Evolutionary conservation across 2,797 vertebrate species (phyloP).

Genomic region (Otolemur crassicaudatus): DNA sequence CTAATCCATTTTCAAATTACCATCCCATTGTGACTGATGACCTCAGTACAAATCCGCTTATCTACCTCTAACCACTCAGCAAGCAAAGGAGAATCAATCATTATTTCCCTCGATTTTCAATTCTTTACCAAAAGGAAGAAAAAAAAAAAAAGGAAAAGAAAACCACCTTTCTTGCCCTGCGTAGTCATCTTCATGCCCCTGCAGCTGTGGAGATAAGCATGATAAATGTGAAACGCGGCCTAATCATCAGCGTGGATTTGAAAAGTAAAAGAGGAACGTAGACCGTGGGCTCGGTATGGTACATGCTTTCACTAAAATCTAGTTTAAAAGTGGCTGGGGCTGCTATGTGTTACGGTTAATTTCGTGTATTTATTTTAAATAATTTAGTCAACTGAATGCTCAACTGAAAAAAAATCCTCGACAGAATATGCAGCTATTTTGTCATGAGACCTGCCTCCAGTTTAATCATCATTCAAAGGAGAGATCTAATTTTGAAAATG

Average conservation of each 20-base stretch:
- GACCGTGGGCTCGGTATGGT: background rate
- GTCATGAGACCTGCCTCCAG: background rate
- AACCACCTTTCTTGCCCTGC: slow-evolving; percentile 60
- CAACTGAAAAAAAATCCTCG: background rate
- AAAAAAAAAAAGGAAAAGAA: background rate
- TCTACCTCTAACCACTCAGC: slow-evolving; percentile 81
- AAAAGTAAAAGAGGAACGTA: slow-evolving; percentile 56
- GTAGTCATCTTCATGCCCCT: slow-evolving; percentile 66
- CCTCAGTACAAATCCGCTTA: slow-evolving; percentile 86
- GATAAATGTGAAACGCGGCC: slow-evolving; percentile 63
- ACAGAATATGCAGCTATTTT: background rate
- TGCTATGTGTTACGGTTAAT: background rate
- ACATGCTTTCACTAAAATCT: background rate
- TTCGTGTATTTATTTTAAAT: slow-evolving; percentile 32
- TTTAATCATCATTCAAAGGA: background rate
- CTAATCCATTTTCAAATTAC: slow-evolving; percentile 89
- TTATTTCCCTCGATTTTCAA: slow-evolving; percentile 71
- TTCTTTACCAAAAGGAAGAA: slow-evolving; percentile 51
- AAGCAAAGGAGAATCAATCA: slow-evolving; percentile 79
- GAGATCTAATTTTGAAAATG: background rate
- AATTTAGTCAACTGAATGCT: background rate
- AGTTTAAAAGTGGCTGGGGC: slow-evolving; percentile 13
- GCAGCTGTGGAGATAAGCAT: slow-evolving; percentile 64
- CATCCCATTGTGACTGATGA: slow-evolving; percentile 87
- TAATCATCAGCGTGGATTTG: slow-evolving; percentile 62